Evolutionary conservation across 2,888 invertebrate species (phyloP), one percentile per base, ranked within the genome.

Genomic region (Tenthredo mesomela): DNA sequence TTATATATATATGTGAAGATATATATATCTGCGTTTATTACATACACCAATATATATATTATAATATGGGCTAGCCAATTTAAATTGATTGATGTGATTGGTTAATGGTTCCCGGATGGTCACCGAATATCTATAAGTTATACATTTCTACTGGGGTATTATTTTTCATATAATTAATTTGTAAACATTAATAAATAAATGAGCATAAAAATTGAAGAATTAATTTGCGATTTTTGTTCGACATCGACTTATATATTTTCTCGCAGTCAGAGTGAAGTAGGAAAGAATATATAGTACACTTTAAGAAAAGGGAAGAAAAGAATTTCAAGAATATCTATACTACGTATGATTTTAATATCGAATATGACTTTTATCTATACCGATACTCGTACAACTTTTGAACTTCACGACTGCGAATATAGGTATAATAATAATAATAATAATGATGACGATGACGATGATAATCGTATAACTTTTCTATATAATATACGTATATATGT

Each of bases 71-170:
- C 47, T 50, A 15, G 37, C 58, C 80, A 80, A 80, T 80, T 80
- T 40, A 61, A 61, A 80, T 61, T 80, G 61, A 80, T 80, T 80
- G 80, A 61, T 61, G 58, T 61, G 61, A 80, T 80, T 80, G 80
- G 37, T 67, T 33, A 67, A 29, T 40, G 50, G 80, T 61, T 73
- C 40, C 43, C 58, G 50, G 77, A 61, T 37, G 7, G 58, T 61
- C n/a, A 43, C 73, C 58, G n/a, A 61, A 61, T 80, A 58, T n/a
- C 25, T 61, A 61, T 25, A 2, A 2, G 2, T 29, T 12, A 54
- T n/a, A 54, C 7, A n/a, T 54, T 5, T n/a, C 6, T 18, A n/a
- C 7, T n/a, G 54, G 50, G 50, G n/a, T 1, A 54, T n/a, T 7
- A 54, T 54, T 54, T 54, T 54, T 50, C 6, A 7, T n/a, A n/a